Percentiles rank a stretch among this genome's conserved stretches.
Conservation (phyloP, 2,888 invertebrate genomes). For the Thymelicus acteon region DNA sequence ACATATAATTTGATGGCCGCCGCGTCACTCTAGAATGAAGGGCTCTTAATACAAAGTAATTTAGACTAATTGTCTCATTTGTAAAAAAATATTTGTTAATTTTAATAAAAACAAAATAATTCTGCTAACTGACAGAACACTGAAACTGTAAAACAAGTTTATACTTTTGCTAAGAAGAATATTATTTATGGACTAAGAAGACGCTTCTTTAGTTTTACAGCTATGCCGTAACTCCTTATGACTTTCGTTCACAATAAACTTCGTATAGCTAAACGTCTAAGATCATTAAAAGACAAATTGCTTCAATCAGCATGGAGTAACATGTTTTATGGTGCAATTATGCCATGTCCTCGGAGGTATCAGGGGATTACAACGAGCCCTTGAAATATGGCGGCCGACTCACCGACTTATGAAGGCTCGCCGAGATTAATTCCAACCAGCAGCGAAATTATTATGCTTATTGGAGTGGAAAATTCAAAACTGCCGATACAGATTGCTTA, state of each 20-base stretch:
- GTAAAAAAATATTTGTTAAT: no score
- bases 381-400: constrained; percentile 36
- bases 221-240: not conserved
- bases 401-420: constrained; percentile 36
- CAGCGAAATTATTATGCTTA: constrained; percentile 37
- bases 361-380: constrained; percentile 35
- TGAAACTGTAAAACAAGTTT: no score
- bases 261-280: not conserved
- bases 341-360: constrained; percentile 32
- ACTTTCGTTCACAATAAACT: not conserved
- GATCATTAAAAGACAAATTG: constrained; percentile 22
- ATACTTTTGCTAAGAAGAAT: no score
- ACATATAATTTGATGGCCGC: not conserved
- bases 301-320: constrained; percentile 21
- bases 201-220: not conserved
- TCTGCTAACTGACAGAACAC: no score
- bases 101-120: no score
- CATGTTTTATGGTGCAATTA: constrained; percentile 38
- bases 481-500: constrained; percentile 13
- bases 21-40: no score
- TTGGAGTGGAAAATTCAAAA: constrained; percentile 36
- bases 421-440: constrained; percentile 37
- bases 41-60: no score
- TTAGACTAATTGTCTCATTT: no score
- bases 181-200: no score